Evolutionary conservation across 2,113 vertebrate genomes (phyloP).

Genomic region (Periophthalmodon schlosseri): DNA sequence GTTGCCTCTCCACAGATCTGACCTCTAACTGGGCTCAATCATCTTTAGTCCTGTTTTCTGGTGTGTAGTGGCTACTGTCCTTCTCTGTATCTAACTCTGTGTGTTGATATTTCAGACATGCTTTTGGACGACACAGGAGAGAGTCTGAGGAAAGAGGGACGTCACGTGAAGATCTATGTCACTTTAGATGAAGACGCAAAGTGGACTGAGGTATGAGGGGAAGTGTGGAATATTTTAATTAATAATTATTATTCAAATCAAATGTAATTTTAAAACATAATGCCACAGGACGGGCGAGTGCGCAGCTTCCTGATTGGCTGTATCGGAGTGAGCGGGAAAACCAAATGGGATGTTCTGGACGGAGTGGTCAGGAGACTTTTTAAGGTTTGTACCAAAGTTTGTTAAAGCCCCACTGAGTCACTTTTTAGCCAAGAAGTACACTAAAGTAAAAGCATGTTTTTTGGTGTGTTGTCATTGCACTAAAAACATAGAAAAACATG

Average conservation of each 20-base stretch:
- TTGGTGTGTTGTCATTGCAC: too few species aligned
- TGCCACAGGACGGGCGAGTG: conserved; percentile 80
- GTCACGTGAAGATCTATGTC: conserved; percentile 93
- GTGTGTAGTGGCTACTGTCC: too few species aligned
- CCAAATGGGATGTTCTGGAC: conserved; percentile 97
- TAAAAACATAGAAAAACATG: too few species aligned
- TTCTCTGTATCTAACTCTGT: not conserved
- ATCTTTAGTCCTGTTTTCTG: too few species aligned
- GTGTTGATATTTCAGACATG: conserved; percentile 82
- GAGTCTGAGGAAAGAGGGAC: conserved; percentile 88
- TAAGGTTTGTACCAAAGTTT: conserved; percentile 80
- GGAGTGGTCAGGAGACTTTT: conserved; percentile 93
- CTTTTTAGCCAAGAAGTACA: too few species aligned
- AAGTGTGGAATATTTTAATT: not conserved
- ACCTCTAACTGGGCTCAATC: too few species aligned
- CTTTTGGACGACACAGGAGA: conserved; percentile 90
- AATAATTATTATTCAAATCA: not conserved
- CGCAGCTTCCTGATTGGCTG: conserved; percentile 92
- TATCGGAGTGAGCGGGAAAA: conserved; percentile 97
- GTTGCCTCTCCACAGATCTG: too few species aligned
- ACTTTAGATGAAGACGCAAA: conserved; percentile 85
- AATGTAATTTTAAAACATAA: too few species aligned
- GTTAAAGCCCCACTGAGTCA: too few species aligned
- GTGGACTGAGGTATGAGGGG: conserved; percentile 88
- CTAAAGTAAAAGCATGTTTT: too few species aligned